These are phyloP conservation scores for Furnarius figulus DNA, from an alignment of 2,113 vertebrate genomes.

Conservation along the genomic window DNA sequence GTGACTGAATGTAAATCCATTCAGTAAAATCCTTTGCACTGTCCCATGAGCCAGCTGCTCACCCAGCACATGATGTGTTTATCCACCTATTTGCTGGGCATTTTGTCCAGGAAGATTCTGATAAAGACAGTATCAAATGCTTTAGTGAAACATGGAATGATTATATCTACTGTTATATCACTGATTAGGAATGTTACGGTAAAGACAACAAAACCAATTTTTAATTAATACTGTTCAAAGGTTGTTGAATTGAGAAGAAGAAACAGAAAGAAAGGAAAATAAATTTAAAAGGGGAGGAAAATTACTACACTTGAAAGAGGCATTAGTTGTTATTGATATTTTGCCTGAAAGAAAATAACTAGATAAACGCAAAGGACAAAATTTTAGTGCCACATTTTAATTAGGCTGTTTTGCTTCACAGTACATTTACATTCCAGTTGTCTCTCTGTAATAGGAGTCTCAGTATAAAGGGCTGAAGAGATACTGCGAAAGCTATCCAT, in stretches of 20 bases:
- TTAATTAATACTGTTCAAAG: background rate
- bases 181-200: background rate
- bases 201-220: background rate
- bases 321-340: background rate
- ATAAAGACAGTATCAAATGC: background rate
- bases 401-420: background rate
- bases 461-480: background rate
- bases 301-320: background rate
- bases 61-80: background rate
- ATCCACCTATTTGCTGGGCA: background rate
- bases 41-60: background rate
- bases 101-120: background rate
- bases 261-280: background rate
- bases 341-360: background rate
- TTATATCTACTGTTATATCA: no score
- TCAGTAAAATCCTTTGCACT: background rate
- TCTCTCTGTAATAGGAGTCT: background rate
- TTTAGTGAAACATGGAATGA: background rate
- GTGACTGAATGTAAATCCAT: background rate
- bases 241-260: background rate
- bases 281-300: background rate
- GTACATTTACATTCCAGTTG: background rate
- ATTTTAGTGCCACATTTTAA: background rate
- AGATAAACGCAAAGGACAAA: background rate
- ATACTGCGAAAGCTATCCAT: background rate